A percentile compares a stretch with the other conserved stretches of the same genome.
These are phyloP conservation scores for Thomomys bottae DNA, from an alignment of 2,113 vertebrate genomes.

Conservation along the genomic window DNA sequence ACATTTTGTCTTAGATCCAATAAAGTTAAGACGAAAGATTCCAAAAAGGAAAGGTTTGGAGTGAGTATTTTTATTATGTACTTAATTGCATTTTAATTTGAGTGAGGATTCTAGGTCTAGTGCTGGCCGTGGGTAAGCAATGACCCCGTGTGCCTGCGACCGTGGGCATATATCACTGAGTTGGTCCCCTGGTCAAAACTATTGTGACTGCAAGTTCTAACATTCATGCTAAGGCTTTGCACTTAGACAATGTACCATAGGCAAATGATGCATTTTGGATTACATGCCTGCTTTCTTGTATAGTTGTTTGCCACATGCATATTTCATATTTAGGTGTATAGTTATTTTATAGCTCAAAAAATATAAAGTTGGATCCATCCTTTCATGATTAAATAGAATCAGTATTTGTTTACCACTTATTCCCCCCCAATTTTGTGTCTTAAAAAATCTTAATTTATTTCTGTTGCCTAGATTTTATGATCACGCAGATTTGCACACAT, in stretches of 20 bases:
- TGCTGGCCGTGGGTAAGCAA: too few relatives aligned
- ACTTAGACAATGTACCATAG: neutral
- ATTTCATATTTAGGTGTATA: too few relatives aligned
- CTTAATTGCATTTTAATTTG: constrained; percentile 14
- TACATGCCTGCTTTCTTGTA: too few relatives aligned
- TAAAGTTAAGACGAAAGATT: constrained; percentile 17
- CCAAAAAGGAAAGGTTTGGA: neutral
- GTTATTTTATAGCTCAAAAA: too few relatives aligned
- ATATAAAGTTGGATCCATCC: neutral
- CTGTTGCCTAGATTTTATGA: neutral
- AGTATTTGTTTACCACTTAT: neutral
- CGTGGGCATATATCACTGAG: too few relatives aligned
- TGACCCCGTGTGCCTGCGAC: neutral
- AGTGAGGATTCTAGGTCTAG: too few relatives aligned
- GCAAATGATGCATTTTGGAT: neutral
- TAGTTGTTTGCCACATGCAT: too few relatives aligned
- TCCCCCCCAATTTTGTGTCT: neutral
- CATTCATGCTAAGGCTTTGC: neutral
- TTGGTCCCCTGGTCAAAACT: neutral
- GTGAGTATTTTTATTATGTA: neutral
- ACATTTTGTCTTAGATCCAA: neutral
- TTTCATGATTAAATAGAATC: neutral
- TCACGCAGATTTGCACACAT: neutral
- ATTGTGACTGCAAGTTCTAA: neutral
- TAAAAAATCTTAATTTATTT: constrained; percentile 24